Conservation (phyloP, 2,888 invertebrate genomes). For the Papilio gigon region DNA sequence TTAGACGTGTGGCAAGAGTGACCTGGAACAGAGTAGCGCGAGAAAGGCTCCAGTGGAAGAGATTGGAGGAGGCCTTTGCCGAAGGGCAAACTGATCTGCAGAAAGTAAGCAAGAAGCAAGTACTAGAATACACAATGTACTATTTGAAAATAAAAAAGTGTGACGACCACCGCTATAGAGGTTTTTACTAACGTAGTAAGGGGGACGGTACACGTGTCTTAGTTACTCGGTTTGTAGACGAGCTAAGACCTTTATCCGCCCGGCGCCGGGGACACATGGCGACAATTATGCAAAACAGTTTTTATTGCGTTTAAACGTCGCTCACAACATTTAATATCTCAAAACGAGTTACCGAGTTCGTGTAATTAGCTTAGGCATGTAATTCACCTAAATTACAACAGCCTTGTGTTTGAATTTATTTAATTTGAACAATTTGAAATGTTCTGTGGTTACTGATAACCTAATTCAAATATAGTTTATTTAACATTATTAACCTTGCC, state of each 20-base stretch:
- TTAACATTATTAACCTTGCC: too few relatives aligned
- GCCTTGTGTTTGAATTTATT: background rate
- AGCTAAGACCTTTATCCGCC: background rate
- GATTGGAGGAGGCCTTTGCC: too few relatives aligned
- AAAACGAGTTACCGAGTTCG: constrained; percentile 24
- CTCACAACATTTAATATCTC: constrained; percentile 26
- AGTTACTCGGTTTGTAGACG: background rate
- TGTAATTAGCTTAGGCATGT: constrained; percentile 23
- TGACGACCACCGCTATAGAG: too few relatives aligned
- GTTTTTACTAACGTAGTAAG: too few relatives aligned
- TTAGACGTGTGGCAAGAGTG: too few relatives aligned
- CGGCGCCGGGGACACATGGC: constrained; percentile 37
- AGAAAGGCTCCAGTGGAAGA: too few relatives aligned
- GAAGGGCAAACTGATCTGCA: too few relatives aligned
- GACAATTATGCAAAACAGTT: constrained; percentile 73
- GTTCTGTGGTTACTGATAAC: background rate
- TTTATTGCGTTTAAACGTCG: constrained; percentile 67
- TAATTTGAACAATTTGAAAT: background rate
- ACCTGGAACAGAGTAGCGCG: too few relatives aligned
- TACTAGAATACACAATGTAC: too few relatives aligned
- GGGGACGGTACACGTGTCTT: too few relatives aligned
- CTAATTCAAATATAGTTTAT: background rate
- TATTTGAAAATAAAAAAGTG: too few relatives aligned
- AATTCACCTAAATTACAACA: background rate
- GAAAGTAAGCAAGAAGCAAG: too few relatives aligned